Base-by-base conservation (phyloP, 2,888 invertebrate species). In the Eupsilia transversa region DNA sequence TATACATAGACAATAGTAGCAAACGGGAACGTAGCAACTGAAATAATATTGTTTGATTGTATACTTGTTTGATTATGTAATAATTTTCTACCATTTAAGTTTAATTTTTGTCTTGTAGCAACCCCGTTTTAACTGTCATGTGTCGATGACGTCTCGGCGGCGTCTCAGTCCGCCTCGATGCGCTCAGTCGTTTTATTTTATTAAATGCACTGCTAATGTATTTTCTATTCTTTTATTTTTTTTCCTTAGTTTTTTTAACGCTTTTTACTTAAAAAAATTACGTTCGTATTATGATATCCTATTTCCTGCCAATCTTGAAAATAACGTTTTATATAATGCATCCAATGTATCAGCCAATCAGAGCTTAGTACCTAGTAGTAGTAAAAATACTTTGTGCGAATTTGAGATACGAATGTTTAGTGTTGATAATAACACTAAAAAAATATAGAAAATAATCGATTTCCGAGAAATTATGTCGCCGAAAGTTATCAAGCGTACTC, bases 161-260 rank as follows among this genome's bases (percentile, higher is more conserved):
- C 82, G 86, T 85, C 67, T 79, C 78, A 87, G 86, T 91, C 92
- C 92, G 93, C 92, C 92, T 93, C 89, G 84, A 88, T 91, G 90
- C 92, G 93, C 93, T 94, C 93, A 93, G 91, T 91, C 92, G 91
- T 83, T 87, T 93, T 92, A 92, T 94, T 93, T 93, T 92, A 94
- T 93, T 94, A 94, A 94, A 94, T 93, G 94, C 94, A 94, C 94
- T 93, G 94, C 94, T 94, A 93, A 92, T 93, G 91, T 93, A 91
- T 87, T 87, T 91, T 87, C 81, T 83, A 89, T 88, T 90, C 89
- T 91, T 89, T 90, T 90, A 89, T 87, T 89, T 87, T 87, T 87
- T 83, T 72, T 82, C 85, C 74, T 86, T 76, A 57, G 74, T 79
- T 85, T 84, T 81, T 86, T 74, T 76, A 79, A 79, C 56, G 77